Percentiles rank a stretch among this genome's conserved stretches.
Conservation (phyloP, 2,888 invertebrate species). For the Epiperipatus broadwayi region DNA sequence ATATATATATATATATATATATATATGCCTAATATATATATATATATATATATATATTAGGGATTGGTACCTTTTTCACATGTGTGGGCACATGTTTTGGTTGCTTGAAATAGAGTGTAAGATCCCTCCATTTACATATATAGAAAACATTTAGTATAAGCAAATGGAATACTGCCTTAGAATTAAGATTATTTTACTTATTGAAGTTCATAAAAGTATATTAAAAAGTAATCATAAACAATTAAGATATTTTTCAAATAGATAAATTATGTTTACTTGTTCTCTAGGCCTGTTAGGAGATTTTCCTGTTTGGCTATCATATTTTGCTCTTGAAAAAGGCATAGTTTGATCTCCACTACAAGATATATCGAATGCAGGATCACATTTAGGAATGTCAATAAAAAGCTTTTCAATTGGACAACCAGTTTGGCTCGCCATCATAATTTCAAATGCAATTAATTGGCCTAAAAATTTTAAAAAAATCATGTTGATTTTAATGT, state of each 20-base stretch:
- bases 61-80: too few relatives aligned
- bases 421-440: slow-evolving; percentile 89
- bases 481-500: too few relatives aligned
- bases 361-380: slow-evolving; percentile 85
- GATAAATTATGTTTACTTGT: too few relatives aligned
- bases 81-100: too few relatives aligned
- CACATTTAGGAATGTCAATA: slow-evolving; percentile 83
- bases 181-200: not conserved
- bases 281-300: slow-evolving; percentile 91
- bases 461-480: too few relatives aligned
- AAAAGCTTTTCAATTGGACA: slow-evolving; percentile 93
- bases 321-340: slow-evolving; percentile 80
- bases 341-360: slow-evolving; percentile 72
- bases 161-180: too few relatives aligned
- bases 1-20: too few relatives aligned
- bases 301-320: slow-evolving; percentile 78
- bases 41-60: too few relatives aligned
- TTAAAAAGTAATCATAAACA: not conserved
- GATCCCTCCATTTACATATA: too few relatives aligned
- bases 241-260: not conserved
- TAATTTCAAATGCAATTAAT: slow-evolving; percentile 84
- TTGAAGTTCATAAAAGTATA: not conserved
- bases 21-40: too few relatives aligned
- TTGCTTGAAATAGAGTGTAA: too few relatives aligned
- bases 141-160: too few relatives aligned